Conservation (phyloP, 2,797 vertebrate genomes). For the Tapera naevia region DNA sequence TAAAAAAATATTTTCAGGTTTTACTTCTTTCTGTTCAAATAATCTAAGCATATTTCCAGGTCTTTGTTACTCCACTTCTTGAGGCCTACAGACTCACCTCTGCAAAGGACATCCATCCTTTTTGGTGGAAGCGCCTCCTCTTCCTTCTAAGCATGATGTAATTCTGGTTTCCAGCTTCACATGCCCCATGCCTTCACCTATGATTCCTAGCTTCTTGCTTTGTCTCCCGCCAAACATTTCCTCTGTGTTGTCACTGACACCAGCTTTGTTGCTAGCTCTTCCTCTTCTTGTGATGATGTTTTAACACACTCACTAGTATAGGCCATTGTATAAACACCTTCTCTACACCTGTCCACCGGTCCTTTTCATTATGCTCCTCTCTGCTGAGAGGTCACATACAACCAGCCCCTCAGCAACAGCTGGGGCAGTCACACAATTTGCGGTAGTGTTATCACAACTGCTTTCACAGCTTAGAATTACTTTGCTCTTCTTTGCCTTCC, state of each 20-base stretch:
- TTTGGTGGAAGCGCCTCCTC: background rate
- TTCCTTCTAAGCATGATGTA: background rate
- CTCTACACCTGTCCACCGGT: background rate
- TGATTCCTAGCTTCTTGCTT: background rate
- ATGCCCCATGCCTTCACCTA: background rate
- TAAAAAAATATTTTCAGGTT: background rate
- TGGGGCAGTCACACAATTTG: background rate
- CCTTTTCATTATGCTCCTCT: background rate
- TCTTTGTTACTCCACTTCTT: background rate
- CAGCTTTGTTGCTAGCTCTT: background rate
- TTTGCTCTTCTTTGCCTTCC: background rate
- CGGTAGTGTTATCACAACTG: background rate
- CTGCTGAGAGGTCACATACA: background rate
- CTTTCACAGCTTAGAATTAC: background rate
- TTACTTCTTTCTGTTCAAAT: background rate
- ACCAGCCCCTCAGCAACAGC: background rate
- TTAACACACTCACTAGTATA: background rate
- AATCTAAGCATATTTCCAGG: background rate
- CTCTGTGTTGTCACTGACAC: background rate
- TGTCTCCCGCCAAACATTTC: background rate
- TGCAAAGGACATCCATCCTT: background rate
- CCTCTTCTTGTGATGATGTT: background rate
- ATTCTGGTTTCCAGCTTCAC: fast-evolving
- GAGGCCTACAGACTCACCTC: background rate
- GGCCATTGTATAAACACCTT: background rate